Base-by-base conservation (phyloP, 2,113 vertebrate species). In the Acanthochromis polyacanthus region DNA sequence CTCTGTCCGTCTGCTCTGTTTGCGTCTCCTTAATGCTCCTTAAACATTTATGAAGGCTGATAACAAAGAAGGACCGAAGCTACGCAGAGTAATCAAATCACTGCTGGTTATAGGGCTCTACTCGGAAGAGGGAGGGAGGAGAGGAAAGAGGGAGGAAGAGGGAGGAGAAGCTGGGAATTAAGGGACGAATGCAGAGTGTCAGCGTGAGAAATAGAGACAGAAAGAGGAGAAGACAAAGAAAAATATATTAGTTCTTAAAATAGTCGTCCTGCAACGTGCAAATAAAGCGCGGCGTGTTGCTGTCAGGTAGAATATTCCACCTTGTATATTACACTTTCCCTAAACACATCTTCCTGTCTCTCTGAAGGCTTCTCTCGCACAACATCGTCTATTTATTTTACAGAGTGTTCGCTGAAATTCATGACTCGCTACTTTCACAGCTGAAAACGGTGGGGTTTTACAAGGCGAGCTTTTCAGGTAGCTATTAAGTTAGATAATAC, bases 31-130 rank as follows among this genome's bases (percentile, higher is more conserved):
- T 93, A 93, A 92, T 93, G 91, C 86, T 87, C 88, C 81, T 93
- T 91, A 92, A 93, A 93, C 92, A 93, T 93, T 93, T 91, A 93
- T 93, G 92, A 93, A 88, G 87, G 89, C 82, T 89, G 92, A 93
- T 93, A 93, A 91, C 91, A 91, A 92, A 85, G 90, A 88, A 62
- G 79, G 86, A 70, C 68, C 12, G 59, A 74, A 82, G 86, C 88
- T 73, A 43, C 75, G 48, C 82, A 65, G 79, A 81, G 82, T 93
- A 92, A 92, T 93, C 90, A 84, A 84, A 93, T 93, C 91, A 92
- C 69, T 75, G 85, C 77, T 88, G 85, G 83, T 92, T 88, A 89
- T 57, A 71, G 61, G 83, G 52, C 67, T 85, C 58, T 80, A 88
- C 87, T 91, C 52, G 74, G 88, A 90, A 90, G 45, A 71, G 79